Base-by-base conservation (phyloP, 2,797 vertebrate genomes). In the Intellagama lesueurii region DNA sequence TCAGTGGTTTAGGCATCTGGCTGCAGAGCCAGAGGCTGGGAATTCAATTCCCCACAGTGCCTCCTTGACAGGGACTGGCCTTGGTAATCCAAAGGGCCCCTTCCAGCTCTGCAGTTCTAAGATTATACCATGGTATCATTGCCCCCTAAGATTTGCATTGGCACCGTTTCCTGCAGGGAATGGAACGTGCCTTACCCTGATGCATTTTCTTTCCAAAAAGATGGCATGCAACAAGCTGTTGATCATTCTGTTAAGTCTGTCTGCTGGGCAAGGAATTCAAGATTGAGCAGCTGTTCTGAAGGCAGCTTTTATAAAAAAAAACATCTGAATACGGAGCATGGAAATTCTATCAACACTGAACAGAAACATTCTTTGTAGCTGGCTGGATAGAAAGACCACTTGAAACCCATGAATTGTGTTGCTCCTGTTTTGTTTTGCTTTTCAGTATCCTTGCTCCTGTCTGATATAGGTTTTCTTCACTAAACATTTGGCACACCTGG, bases 201-300 rank as follows among this genome's bases (percentile, higher is more conserved):
- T 40, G 40, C 40, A 40, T 79, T 4, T 1, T 79, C 44, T 52
- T 79, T 28, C 14, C 26, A 1, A 79, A n/a, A 56, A 17, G n/a
- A 49, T 30, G n/a, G 12, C n/a, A n/a, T 72, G 16, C 32, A 2
- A 8, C 7, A 22, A 16, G 73, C 35, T 64, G 4, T 69, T 76
- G 44, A 78, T 90, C 49, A 7, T 44, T 26, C 17, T 76, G 76
- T 89, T 64, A 93, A 89, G 81, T 40, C 66, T n/a, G 9, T 9
- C 5, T 26, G 32, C 8, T 77, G 28, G n/a, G 16, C 35, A 79
- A 40, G 7, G 14, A n/a, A 32, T 60, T 60, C 35, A 79, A 30
- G 66, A 11, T 19, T 22, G 3, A 81, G 30, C n/a, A 16, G 77
- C 86, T 84, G 28, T 49, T 78, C 22, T 70, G 60, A n/a, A 1